Evolutionary conservation across 37 sponge, comb jelly and placozoan genomes (phyloP), one percentile per base, ranked within the genome.

Genomic region (Chondrilla cf. caribensis): DNA sequence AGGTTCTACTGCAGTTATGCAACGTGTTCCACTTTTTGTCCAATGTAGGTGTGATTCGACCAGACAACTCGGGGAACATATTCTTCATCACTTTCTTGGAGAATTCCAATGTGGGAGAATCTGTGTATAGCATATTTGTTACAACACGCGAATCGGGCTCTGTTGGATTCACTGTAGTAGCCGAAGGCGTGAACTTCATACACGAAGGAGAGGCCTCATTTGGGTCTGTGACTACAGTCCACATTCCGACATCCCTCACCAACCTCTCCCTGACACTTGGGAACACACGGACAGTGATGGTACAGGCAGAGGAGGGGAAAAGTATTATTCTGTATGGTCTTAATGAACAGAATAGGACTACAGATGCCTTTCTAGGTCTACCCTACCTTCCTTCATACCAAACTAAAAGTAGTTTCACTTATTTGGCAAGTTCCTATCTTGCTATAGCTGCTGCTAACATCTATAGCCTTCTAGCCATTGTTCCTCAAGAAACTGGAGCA

Each of bases 331-430:
- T 87, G 31, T 62, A 58, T 54, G 83, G 83, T 29, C 29, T 82
- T 19, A 83, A 82, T 44, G 82, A 87, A 7, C 67, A 82, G 43
- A 36, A 15, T 1, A 17, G 19, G 2, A 70, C 78, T 15, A 62
- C 79, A 24, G 87, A 87, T 79, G 66, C 83, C 21, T 87, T 87
- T 37, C 58, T 87, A 38, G 87, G 79, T 70, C 79, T 87, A 22
- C 87, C 87, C 2, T 43, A 39, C 6, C 24, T 43, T 73, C 41
- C 76, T 4, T 4, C n/a, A 21, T 2, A 7, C 22, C 22, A 6
- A 28, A 6, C 8, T 19, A n/a, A 15, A 19, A 62, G 18, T 15
- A 62, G 64, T 28, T 62, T 19, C 64, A n/a, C 25, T 7, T 62
- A 19, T 28, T 7, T 62, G 15, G 64, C 29, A 28, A 28, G 29